Evolutionary conservation across 2,797 vertebrate genomes (phyloP).

Genomic region (Pantherophis vulpinus): DNA sequence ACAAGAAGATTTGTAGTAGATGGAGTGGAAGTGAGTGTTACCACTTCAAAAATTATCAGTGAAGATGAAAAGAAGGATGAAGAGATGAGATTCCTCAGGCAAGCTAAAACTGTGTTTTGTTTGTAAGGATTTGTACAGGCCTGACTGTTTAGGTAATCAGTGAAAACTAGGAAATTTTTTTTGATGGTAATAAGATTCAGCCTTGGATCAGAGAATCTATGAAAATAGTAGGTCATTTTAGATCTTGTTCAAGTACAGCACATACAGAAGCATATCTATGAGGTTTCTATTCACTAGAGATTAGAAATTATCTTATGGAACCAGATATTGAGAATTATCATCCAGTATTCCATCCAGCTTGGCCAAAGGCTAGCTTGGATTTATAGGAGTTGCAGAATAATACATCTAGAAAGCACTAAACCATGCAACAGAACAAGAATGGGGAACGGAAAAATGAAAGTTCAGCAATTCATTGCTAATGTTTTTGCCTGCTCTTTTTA

Average conservation of each 20-base stretch:
- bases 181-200: background rate
- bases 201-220: background rate
- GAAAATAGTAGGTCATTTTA: background rate
- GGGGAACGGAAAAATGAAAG: background rate
- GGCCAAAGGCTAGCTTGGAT: background rate
- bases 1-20: conserved; percentile 92
- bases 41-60: conserved; percentile 94
- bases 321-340: background rate
- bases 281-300: background rate
- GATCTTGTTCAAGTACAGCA: background rate
- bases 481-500: background rate
- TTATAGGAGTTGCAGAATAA: background rate
- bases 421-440: background rate
- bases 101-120: conserved; percentile 44
- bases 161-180: background rate
- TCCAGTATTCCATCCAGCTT: background rate
- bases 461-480: background rate
- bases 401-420: background rate
- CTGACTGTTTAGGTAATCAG: accelerated
- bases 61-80: conserved; percentile 98
- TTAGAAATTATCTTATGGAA: background rate
- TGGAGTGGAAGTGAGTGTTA: conserved; percentile 93
- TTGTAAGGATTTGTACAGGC: accelerated
- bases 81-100: conserved; percentile 97
- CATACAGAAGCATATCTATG: background rate